Evolutionary conservation across 1,140 invertebrate genomes (phyloP), one percentile per base, ranked within the genome.

Genomic region (Asobara japonica): DNA sequence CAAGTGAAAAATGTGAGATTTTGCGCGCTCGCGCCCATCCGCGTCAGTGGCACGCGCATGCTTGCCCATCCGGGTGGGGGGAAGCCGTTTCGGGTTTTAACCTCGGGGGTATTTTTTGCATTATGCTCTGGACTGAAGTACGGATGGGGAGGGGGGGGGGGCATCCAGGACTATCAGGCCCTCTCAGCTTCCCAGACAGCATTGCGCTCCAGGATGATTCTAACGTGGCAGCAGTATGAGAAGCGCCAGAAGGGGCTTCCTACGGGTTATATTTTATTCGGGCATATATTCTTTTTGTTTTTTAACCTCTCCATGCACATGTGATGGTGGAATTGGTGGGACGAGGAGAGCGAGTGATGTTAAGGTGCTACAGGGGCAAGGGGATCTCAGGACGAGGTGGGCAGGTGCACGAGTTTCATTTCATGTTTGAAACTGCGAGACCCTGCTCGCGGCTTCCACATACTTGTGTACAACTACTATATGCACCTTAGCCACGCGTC

Each of bases 401-500:
- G 81, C 83, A 84, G 83, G 82, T 84, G 82, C 80, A 82, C 75
- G 73, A 80, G 79, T 82, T 82, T 82, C 77, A 81, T 84, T 84
- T 82, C 77, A 79, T 81, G 80, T 83, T 78, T 70, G 75, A 75
- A 68, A 76, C 72, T 76, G 78, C 78, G 72, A 69, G 18, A 74
- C 74, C 73, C 73, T 74, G 71, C 66, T 75, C 69, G 65, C 66
- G 73, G 68, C 70, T 75, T 65, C 71, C 72, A 56, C 11, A 36
- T 36, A 36, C 20, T 45, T 45, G 41, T n/a, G 41, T 6, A 56
- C 73, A 71, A 72, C 72, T 72, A 61, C 71, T 76, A 56, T 10
- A 27, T 27, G 22, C 66, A 51, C n/a, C 16, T 51, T 36, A 0
- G n/a, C 31, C 29, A 36, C 51, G 36, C 56, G 13, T 70, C 25